Conservation (phyloP, 2,113 vertebrate genomes). For the Sinocyclocheilus anophthalmus region DNA sequence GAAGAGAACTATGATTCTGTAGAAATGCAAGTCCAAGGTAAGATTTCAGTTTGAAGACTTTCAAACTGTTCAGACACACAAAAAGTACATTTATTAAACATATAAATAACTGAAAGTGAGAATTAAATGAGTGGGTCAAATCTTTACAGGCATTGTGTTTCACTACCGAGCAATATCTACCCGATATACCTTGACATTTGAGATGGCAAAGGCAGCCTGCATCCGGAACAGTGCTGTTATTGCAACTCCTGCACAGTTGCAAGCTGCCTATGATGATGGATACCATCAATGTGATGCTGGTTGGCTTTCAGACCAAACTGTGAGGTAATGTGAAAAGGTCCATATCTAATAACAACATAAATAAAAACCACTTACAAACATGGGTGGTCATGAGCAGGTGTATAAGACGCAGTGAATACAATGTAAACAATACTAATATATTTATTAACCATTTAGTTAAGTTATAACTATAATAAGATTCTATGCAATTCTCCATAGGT, state of each 20-base stretch:
- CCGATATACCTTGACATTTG: conserved; percentile 91
- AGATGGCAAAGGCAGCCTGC: conserved; percentile 90
- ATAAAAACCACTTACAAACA: background rate
- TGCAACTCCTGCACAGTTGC: conserved; percentile 90
- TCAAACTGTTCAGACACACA: background rate
- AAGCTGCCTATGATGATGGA: conserved; percentile 94
- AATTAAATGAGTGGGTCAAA: background rate
- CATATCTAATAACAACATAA: background rate
- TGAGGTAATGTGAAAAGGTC: conserved; percentile 77
- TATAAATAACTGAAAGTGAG: background rate
- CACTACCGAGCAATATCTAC: conserved; percentile 94
- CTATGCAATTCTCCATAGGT: conserved; percentile 72
- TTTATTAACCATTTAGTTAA: background rate
- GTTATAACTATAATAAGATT: background rate
- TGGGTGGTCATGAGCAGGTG: background rate
- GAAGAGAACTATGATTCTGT: conserved; percentile 88
- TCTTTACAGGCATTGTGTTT: conserved; percentile 86
- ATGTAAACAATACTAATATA: background rate
- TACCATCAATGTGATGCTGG: conserved; percentile 97
- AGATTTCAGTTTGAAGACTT: background rate
- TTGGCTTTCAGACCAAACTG: conserved; percentile 96
- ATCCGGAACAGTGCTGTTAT: conserved; percentile 90
- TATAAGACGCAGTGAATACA: background rate
- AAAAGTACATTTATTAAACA: background rate
- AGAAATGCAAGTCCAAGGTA: conserved; percentile 90